Evolutionary conservation across 2,888 invertebrate genomes (phyloP).

Genomic region (Brenthis hecate): DNA sequence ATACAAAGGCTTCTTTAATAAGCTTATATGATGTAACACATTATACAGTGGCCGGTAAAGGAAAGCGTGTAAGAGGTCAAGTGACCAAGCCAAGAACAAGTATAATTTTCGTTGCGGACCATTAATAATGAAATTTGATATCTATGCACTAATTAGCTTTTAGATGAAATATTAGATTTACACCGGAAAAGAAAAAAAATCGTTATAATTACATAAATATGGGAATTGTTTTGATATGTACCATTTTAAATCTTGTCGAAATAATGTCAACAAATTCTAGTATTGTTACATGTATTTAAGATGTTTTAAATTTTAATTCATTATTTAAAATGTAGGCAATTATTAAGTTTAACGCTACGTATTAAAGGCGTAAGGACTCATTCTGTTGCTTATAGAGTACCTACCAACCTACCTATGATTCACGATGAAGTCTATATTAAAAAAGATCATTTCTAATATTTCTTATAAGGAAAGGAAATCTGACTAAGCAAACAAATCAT

Average conservation of each 20-base stretch:
- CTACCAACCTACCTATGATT: neutral
- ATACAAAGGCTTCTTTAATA: conserved; percentile 45
- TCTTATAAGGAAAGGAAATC: conserved; percentile 14
- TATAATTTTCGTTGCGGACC: conserved; percentile 24
- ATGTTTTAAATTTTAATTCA: too few species aligned
- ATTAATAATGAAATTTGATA: conserved; percentile 33
- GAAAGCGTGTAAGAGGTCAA: conserved; percentile 54
- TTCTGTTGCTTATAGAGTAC: neutral
- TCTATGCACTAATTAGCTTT: conserved; percentile 29
- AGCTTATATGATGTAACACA: conserved; percentile 43
- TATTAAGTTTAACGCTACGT: too few species aligned
- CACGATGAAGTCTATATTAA: too few species aligned
- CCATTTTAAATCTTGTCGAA: too few species aligned
- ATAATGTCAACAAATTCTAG: too few species aligned
- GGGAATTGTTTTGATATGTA: too few species aligned
- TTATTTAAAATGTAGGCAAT: too few species aligned
- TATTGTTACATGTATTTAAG: too few species aligned
- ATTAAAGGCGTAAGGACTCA: neutral
- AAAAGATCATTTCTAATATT: conserved; percentile 3
- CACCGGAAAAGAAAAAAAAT: neutral
- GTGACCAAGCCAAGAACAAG: conserved; percentile 22
- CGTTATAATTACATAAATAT: too few species aligned
- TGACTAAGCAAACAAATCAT: conserved; percentile 15
- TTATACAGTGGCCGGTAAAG: conserved; percentile 30
- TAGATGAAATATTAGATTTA: conserved; percentile 25